Percentiles rank a stretch among this genome's conserved stretches.
Evolutionary conservation across 2,797 vertebrate species (phyloP).

Genomic region (Dicrostonyx torquatus): DNA sequence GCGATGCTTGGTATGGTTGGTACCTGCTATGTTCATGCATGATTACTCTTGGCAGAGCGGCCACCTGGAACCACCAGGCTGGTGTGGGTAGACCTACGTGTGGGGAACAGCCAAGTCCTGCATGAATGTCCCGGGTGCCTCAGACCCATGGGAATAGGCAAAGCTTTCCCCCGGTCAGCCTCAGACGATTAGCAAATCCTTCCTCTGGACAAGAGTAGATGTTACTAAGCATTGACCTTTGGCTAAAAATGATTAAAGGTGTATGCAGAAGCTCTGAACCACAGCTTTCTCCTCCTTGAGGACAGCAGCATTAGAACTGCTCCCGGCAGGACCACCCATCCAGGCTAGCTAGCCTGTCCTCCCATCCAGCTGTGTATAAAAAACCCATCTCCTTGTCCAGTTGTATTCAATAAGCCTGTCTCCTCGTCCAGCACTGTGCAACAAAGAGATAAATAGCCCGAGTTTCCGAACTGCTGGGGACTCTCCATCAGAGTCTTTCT

Average conservation of each 20-base stretch:
- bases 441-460: not conserved
- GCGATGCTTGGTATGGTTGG: constrained; percentile 94
- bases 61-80: constrained; percentile 76
- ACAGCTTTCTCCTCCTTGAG: not conserved
- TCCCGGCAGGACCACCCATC: not conserved
- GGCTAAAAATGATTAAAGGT: not conserved
- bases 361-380: not conserved
- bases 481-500: not conserved
- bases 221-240: not conserved
- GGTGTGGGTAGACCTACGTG: not conserved
- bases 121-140: not conserved
- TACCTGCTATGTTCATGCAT: constrained; percentile 96
- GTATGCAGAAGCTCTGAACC: not conserved
- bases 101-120: not conserved
- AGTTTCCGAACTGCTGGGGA: not conserved
- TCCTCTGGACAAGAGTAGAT: not conserved
- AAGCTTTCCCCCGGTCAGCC: not conserved
- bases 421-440: not conserved
- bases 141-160: not conserved
- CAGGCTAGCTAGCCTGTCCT: not conserved
- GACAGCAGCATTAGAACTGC: not conserved
- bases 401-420: not conserved
- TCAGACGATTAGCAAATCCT: not conserved
- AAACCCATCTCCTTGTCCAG: not conserved
- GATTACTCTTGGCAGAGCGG: constrained; percentile 94